These are phyloP conservation scores for Australoheros scitulus DNA, from an alignment of 2,113 vertebrate species.

Conservation along the genomic window DNA sequence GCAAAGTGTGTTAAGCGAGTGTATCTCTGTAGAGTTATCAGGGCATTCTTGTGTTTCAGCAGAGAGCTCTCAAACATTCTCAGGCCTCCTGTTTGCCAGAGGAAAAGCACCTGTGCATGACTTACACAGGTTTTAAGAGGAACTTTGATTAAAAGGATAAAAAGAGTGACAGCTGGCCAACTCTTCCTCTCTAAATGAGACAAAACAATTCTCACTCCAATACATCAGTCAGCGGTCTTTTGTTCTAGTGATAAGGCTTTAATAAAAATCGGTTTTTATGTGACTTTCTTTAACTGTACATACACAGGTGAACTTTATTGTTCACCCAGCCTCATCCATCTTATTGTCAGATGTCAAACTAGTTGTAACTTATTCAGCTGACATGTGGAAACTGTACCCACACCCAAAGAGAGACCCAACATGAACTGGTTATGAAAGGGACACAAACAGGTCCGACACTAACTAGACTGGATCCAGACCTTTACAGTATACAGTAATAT, in stretches of 20 bases:
- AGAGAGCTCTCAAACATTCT: constrained; percentile 48
- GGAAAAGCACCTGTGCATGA: constrained; percentile 36
- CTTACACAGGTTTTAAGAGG: not conserved
- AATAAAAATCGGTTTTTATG: not conserved
- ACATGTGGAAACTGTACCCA: not conserved
- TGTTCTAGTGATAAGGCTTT: not conserved
- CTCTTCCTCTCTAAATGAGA: not conserved
- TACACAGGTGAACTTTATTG: not conserved
- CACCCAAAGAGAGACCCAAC: not conserved
- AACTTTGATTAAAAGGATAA: not conserved
- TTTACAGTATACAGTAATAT: not conserved
- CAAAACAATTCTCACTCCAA: not conserved
- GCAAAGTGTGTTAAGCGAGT: constrained; percentile 59
- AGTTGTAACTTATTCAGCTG: not conserved
- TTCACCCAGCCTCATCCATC: not conserved
- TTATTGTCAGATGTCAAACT: not conserved
- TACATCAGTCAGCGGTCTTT: not conserved
- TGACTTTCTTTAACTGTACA: not conserved
- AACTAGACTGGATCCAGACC: not conserved
- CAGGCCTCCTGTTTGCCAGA: constrained; percentile 22
- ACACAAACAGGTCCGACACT: not conserved
- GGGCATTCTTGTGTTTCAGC: constrained; percentile 60
- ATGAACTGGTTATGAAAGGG: not conserved
- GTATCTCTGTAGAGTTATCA: constrained; percentile 69
- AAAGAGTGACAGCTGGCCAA: not conserved